Base-by-base conservation (phyloP, 2,888 invertebrate species). In the Electrophaes corylata region DNA sequence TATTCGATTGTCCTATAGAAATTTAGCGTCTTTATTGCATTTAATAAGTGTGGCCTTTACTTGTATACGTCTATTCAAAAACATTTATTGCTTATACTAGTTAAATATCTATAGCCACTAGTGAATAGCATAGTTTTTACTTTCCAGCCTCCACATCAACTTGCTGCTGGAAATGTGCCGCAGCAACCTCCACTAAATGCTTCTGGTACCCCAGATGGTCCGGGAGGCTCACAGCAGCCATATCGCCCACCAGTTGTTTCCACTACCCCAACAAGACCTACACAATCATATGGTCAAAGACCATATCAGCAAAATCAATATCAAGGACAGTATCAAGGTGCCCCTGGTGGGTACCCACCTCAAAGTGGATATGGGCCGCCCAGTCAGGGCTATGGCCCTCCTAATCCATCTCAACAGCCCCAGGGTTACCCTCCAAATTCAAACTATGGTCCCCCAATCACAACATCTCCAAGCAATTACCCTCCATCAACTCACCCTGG, bases 361-460 rank as follows among this genome's bases (percentile, higher is more conserved):
- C 95, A 95, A 75, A 93, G 93, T 53, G 93, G 93, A 26, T 95
- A 95, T 83, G 94, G 94, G 11, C 94, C 94, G 52, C 94, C 94
- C 48, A 92, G 91, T 55, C 94, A 94, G 73, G 93, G 94, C 26
- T 93, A 94, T 76, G 94, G 93, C 2, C 93, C 93, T 14, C 94
- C 95, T 23, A 94, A 94, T 65, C 92, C 93, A 61, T 61, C 83
- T 41, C 90, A 88, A 64, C 95, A 94, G 81, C 94, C 94, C 26
- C 95, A 95, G 69, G 94, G 93, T 0, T 95, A 95, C 76, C 93
- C 93, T 56, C 94, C 95, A 11, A 94, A 93, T 76, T 92, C 92
- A 23, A 92, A 86, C 67, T 94, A 94, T 82, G 94, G 94, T 0
- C 94, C 94, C 60, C 94, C 94, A 39, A 94, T 93, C 14, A 91